Evolutionary conservation across 2,888 invertebrate species (phyloP).

Genomic region (Ligdia adustata): DNA sequence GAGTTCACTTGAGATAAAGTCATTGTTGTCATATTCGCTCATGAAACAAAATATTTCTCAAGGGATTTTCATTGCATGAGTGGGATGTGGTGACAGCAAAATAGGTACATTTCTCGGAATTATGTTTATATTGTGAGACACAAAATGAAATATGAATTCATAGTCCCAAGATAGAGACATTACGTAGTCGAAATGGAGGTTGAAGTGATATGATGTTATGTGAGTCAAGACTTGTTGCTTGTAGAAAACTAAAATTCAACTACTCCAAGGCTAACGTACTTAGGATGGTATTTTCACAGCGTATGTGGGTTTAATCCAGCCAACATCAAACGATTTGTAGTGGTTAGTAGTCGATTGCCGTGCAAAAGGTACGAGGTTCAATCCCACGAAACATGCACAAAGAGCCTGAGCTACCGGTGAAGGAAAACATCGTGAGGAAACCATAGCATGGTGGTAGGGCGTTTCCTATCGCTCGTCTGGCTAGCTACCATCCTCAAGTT

Average conservation of each 20-base stretch:
- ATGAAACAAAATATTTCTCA: conserved; percentile 11
- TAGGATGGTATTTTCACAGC: background rate
- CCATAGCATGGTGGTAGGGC: no score
- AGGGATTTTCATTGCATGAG: conserved; percentile 10
- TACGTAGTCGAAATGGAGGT: conserved; percentile 42
- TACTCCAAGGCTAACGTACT: no score
- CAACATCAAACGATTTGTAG: no score
- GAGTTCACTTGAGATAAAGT: conserved; percentile 19
- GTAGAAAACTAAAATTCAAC: conserved; percentile 48
- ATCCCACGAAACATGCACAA: no score
- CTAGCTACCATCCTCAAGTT: no score
- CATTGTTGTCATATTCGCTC: conserved; percentile 9
- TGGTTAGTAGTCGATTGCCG: no score
- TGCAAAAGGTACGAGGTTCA: no score
- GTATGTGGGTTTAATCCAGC: no score
- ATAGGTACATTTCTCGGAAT: conserved; percentile 14
- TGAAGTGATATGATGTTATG: conserved; percentile 43
- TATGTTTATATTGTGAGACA: conserved; percentile 17
- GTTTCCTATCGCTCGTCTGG: no score
- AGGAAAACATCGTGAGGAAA: no score
- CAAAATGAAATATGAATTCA: conserved; percentile 24
- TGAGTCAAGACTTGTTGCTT: conserved; percentile 57
- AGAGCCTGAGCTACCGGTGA: no score
- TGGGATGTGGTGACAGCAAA: conserved; percentile 18
- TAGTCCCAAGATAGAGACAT: conserved; percentile 40